A percentile compares a stretch with the other conserved stretches of the same genome.
These are phyloP conservation scores for Oryzias melastigma DNA, from an alignment of 2,113 vertebrate species.

Conservation along the genomic window DNA sequence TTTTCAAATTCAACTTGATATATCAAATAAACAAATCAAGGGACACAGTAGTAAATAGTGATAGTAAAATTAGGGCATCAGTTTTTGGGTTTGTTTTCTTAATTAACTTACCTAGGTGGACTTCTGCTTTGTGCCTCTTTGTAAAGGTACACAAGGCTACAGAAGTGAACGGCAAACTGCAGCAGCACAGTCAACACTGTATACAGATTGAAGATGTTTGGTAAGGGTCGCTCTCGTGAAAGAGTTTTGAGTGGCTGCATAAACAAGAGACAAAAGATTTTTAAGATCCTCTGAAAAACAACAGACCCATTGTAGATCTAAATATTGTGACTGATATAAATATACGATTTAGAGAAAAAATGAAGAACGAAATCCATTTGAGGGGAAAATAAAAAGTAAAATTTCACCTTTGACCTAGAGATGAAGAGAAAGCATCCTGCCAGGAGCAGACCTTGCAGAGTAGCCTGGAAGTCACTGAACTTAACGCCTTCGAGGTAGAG, in stretches of 20 bases:
- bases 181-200: slow-evolving; percentile 92
- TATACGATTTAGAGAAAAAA: not conserved
- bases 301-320: not conserved
- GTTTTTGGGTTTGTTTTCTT: not conserved
- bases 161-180: slow-evolving; percentile 94
- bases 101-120: slow-evolving; percentile 77
- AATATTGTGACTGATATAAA: not conserved
- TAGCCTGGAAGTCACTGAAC: slow-evolving; percentile 97
- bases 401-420: slow-evolving; percentile 92
- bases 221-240: slow-evolving; percentile 90
- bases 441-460: slow-evolving; percentile 90
- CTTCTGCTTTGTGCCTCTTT: slow-evolving; percentile 85
- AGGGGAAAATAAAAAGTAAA: not conserved
- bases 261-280: not conserved
- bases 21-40: not conserved
- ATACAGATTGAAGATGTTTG: slow-evolving; percentile 97
- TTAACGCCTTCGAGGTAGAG: slow-evolving; percentile 96
- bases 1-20: not conserved
- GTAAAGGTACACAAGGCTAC: slow-evolving; percentile 91
- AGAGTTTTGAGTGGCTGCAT: slow-evolving; percentile 90
- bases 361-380: not conserved
- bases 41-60: not conserved
- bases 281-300: not conserved
- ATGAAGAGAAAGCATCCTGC: slow-evolving; percentile 98
- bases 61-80: no score